These are phyloP conservation scores for Drosophila ironensis DNA, from an alignment of 1,140 invertebrate species.

Conservation along the genomic window DNA sequence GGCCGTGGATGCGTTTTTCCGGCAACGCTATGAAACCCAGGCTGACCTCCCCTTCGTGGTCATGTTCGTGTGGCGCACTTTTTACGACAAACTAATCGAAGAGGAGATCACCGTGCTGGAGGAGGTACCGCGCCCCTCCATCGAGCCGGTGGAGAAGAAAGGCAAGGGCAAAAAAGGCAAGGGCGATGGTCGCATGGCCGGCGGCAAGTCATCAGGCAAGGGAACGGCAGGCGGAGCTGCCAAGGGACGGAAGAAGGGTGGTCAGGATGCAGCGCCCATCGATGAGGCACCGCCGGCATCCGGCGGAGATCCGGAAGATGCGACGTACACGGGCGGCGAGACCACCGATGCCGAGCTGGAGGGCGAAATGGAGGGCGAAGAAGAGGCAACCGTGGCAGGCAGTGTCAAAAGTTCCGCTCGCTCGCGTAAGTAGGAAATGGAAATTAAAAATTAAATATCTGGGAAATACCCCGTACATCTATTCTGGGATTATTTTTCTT, in stretches of 20 bases:
- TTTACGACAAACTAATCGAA: conserved; percentile 83
- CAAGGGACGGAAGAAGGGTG: conserved; percentile 62
- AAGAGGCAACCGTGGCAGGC: conserved; percentile 52
- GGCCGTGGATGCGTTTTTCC: conserved; percentile 74
- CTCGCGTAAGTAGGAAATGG: conserved; percentile 50
- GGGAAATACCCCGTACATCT: too few relatives aligned
- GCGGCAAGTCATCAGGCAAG: conserved; percentile 28
- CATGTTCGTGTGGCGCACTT: conserved; percentile 84
- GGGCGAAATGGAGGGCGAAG: conserved; percentile 50
- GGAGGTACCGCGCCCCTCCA: conserved; percentile 77
- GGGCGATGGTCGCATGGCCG: conserved; percentile 46
- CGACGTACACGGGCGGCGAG: conserved; percentile 42
- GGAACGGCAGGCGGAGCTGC: not conserved
- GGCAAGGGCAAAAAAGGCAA: conserved; percentile 72
- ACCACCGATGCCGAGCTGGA: conserved; percentile 46
- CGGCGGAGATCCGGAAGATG: conserved; percentile 25
- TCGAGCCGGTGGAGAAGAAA: conserved; percentile 47
- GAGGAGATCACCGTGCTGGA: conserved; percentile 84
- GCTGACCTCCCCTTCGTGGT: conserved; percentile 82
- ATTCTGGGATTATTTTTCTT: too few relatives aligned
- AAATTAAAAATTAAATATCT: too few relatives aligned
- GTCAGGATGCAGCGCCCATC: conserved; percentile 54
- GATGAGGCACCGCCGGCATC: not conserved
- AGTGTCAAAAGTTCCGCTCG: conserved; percentile 60
- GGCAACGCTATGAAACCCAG: conserved; percentile 75